Evolutionary conservation across 2,888 invertebrate genomes (phyloP).

Genomic region (Cheilosia pagana): DNA sequence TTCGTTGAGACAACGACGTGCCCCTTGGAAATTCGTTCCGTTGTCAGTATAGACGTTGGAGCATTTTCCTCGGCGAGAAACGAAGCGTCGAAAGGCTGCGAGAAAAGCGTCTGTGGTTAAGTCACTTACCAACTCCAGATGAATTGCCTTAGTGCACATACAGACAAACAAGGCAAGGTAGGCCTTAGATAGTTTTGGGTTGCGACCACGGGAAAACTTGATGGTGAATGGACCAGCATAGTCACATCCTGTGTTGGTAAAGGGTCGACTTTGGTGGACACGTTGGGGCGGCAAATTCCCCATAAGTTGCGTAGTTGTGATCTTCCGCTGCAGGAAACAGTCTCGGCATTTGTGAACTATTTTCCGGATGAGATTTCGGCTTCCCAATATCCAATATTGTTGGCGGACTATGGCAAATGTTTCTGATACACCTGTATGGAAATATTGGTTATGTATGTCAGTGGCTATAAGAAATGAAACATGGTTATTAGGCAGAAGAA

Average conservation of each 20-base stretch:
- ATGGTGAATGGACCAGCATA: slow-evolving; percentile 56
- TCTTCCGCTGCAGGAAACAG: slow-evolving; percentile 60
- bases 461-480: slow-evolving; percentile 35
- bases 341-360: slow-evolving; percentile 33
- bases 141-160: slow-evolving; percentile 58
- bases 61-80: slow-evolving; percentile 30
- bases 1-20: too few species aligned
- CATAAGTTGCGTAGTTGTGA: slow-evolving; percentile 45
- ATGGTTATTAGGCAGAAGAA: slow-evolving; percentile 35
- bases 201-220: slow-evolving; percentile 28
- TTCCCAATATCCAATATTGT: slow-evolving; percentile 60
- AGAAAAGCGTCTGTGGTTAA: slow-evolving; percentile 38
- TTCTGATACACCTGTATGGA: slow-evolving; percentile 49
- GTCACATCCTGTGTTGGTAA: slow-evolving; percentile 41
- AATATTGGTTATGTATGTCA: slow-evolving; percentile 27
- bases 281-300: slow-evolving; percentile 41
- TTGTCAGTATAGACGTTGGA: slow-evolving; percentile 38
- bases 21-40: slow-evolving; percentile 38
- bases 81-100: slow-evolving; percentile 36
- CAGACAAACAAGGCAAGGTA: slow-evolving; percentile 62
- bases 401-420: slow-evolving; percentile 40
- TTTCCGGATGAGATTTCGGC: slow-evolving; percentile 46
- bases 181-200: slow-evolving; percentile 26
- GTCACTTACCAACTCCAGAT: slow-evolving; percentile 54
- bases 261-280: slow-evolving; percentile 21